A percentile compares a stretch with the other conserved stretches of the same genome.
Evolutionary conservation across 2,113 vertebrate species (phyloP).

Genomic region (Dunckerocampus dactyliophorus): DNA sequence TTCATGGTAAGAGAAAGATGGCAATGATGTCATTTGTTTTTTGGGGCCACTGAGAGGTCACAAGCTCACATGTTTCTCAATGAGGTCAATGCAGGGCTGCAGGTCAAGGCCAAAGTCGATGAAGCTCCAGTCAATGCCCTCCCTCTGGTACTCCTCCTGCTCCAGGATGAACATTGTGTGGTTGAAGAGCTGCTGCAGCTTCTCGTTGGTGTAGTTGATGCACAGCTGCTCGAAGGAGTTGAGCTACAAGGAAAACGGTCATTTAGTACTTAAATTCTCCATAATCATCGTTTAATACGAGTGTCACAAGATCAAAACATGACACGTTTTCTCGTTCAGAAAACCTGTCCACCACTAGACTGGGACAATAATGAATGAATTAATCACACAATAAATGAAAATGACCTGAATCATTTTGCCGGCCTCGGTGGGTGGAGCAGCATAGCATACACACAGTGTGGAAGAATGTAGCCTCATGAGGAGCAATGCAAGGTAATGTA

Average conservation of each 20-base stretch:
- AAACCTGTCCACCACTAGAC: too few species aligned
- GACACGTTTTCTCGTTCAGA: too few species aligned
- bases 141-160: constrained; percentile 97
- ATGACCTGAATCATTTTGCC: too few species aligned
- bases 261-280: not conserved
- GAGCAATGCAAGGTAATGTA: too few species aligned
- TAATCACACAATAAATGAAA: not conserved
- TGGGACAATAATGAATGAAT: too few species aligned
- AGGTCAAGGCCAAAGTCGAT: constrained; percentile 97
- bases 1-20: too few species aligned
- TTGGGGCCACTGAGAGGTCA: not conserved
- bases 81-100: constrained; percentile 96
- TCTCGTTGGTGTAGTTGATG: constrained; percentile 98
- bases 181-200: constrained; percentile 98
- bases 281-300: not conserved
- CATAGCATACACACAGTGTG: too few species aligned
- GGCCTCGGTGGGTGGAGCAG: too few species aligned
- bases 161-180: constrained; percentile 99
- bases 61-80: constrained; percentile 80
- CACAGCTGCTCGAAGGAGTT: constrained; percentile 99
- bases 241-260: constrained; percentile 68
- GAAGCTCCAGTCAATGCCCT: constrained; percentile 99
- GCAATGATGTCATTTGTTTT: too few species aligned
- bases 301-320: not conserved
- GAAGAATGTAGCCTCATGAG: too few species aligned